Evolutionary conservation across 1,140 invertebrate species (phyloP).

Genomic region (Drosophila sp.): DNA sequence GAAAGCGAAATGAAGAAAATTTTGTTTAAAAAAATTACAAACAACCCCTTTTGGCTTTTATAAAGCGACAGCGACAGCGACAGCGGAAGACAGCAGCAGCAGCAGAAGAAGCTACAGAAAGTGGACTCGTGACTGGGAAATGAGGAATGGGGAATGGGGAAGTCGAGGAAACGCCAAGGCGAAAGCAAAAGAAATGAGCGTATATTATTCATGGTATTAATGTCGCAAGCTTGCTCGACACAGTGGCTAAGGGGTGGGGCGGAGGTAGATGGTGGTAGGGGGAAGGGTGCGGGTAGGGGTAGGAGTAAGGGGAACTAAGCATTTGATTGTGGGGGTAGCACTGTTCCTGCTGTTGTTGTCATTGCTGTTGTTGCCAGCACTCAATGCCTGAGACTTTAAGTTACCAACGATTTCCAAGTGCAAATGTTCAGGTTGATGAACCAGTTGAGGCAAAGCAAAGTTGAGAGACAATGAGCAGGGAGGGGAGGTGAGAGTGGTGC

Average conservation of each 20-base stretch:
- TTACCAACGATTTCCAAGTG: slow-evolving; percentile 38
- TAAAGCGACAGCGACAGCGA: slow-evolving; percentile 21
- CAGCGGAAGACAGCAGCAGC: slow-evolving; percentile 19
- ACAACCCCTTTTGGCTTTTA: slow-evolving; percentile 80
- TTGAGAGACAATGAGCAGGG: not conserved
- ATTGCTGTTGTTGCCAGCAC: slow-evolving; percentile 6
- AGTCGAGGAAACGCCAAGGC: slow-evolving; percentile 38
- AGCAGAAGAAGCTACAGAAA: slow-evolving; percentile 21
- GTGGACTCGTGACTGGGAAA: slow-evolving; percentile 11
- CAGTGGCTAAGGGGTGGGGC: not conserved
- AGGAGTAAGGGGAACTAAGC: slow-evolving; percentile 1
- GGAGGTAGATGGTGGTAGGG: not conserved
- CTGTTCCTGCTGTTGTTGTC: slow-evolving; percentile 15
- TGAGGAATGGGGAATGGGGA: slow-evolving; percentile 2
- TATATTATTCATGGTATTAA: slow-evolving; percentile 83
- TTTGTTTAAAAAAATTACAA: slow-evolving; percentile 80
- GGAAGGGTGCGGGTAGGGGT: not conserved
- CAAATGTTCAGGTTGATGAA: slow-evolving; percentile 63
- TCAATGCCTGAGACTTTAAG: slow-evolving; percentile 41
- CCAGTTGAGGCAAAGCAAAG: slow-evolving; percentile 29
- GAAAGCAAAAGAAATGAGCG: slow-evolving; percentile 76
- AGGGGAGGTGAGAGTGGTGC: not conserved
- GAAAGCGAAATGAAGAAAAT: slow-evolving; percentile 76
- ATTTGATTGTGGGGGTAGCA: slow-evolving; percentile 16
- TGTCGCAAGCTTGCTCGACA: slow-evolving; percentile 49